Conservation (phyloP, 2,113 vertebrate genomes). For the Procapra przewalskii region DNA sequence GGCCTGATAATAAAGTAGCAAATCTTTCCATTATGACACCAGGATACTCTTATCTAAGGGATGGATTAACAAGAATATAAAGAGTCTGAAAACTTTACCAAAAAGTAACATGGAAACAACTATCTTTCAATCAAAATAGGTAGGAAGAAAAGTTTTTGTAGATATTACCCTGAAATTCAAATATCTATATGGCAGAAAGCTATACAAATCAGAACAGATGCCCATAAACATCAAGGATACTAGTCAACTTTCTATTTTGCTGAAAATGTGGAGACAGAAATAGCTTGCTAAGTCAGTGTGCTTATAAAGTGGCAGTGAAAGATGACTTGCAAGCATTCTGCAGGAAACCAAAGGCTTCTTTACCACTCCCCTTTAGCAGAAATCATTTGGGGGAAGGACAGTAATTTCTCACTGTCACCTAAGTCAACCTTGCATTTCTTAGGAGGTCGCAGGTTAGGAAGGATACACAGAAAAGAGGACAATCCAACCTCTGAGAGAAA, state of each 20-base stretch:
- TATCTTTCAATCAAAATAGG: not conserved
- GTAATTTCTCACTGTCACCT: not conserved
- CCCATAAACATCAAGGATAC: not conserved
- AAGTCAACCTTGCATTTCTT: not conserved
- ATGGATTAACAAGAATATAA: not conserved
- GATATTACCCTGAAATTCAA: not conserved
- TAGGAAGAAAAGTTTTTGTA: not conserved
- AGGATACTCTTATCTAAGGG: not conserved
- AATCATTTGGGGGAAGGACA: not conserved
- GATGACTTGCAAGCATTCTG: not conserved
- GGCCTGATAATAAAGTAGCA: not conserved
- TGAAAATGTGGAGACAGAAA: not conserved
- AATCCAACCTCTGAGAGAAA: not conserved
- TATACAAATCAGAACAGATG: not conserved
- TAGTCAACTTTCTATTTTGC: not conserved
- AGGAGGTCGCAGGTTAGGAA: not conserved
- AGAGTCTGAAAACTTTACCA: not conserved
- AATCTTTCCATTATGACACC: not conserved
- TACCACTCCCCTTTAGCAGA: not conserved
- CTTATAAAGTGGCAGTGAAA: not conserved
- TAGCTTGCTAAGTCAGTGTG: not conserved
- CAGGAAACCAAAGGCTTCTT: not conserved
- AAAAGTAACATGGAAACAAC: not conserved
- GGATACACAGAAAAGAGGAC: slow-evolving; percentile 54
- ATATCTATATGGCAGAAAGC: not conserved